Conservation (phyloP, 2,113 vertebrate species). For the Suricata suricatta region DNA sequence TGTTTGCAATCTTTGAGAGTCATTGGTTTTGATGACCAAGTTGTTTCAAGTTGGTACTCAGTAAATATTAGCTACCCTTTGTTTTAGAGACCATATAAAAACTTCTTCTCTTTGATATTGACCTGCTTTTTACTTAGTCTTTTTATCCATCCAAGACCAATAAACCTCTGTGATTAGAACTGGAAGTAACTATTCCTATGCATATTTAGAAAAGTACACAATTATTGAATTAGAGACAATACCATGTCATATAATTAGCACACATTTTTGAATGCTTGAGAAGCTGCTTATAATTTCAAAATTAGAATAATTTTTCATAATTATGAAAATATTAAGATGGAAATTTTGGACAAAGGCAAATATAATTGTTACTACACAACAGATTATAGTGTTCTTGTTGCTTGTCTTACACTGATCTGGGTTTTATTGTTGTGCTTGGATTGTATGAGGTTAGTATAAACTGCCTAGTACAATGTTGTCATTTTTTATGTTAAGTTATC, state of each 20-base stretch:
- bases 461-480: neutral
- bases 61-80: neutral
- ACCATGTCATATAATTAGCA: neutral
- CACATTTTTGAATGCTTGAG: neutral
- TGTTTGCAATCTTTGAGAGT: neutral
- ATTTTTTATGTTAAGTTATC: constrained; percentile 13
- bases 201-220: neutral
- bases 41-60: neutral
- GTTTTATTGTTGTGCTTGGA: constrained; percentile 3
- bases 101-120: neutral
- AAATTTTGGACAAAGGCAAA: neutral
- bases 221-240: neutral
- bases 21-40: neutral
- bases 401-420: neutral
- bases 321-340: neutral
- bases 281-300: neutral
- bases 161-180: neutral
- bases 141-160: neutral
- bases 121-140: neutral
- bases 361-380: neutral
- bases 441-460: neutral
- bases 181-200: neutral
- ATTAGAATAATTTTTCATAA: neutral
- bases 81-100: neutral
- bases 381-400: neutral